Evolutionary conservation across 2,113 vertebrate species (phyloP).

Genomic region (Pao palembangensis): DNA sequence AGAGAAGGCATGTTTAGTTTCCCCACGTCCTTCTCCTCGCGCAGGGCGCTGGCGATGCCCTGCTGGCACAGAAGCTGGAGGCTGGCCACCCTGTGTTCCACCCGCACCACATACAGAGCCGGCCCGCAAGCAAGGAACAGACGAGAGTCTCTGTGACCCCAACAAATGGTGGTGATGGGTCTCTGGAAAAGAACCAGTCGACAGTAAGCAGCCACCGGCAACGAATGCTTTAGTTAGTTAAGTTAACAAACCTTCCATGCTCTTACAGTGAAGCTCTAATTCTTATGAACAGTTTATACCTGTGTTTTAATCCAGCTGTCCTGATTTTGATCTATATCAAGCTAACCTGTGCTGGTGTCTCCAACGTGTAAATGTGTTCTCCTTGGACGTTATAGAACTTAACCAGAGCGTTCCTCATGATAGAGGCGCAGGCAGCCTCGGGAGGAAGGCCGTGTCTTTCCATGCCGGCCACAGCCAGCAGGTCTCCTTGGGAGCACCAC

Average conservation of each 20-base stretch:
- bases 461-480: conserved; percentile 94
- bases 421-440: conserved; percentile 79
- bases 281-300: too few species aligned
- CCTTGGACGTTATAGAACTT: conserved; percentile 98
- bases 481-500: conserved; percentile 97
- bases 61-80: conserved; percentile 96
- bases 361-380: conserved; percentile 96
- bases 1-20: conserved; percentile 94
- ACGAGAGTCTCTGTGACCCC: conserved; percentile 95
- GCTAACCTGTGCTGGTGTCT: conserved; percentile 91
- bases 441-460: conserved; percentile 83
- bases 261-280: too few species aligned
- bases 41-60: conserved; percentile 87
- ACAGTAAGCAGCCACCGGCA: neutral
- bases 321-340: neutral
- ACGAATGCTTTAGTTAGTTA: too few species aligned
- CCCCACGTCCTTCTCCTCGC: conserved; percentile 93
- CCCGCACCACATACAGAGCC: conserved; percentile 91
- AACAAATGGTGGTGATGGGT: conserved; percentile 96
- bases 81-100: conserved; percentile 93
- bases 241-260: too few species aligned
- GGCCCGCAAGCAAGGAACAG: conserved; percentile 93
- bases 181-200: conserved; percentile 75
- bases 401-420: conserved; percentile 87
- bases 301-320: neutral